Base-by-base conservation (phyloP, 2,113 vertebrate species). In the Polyodon spathula region DNA sequence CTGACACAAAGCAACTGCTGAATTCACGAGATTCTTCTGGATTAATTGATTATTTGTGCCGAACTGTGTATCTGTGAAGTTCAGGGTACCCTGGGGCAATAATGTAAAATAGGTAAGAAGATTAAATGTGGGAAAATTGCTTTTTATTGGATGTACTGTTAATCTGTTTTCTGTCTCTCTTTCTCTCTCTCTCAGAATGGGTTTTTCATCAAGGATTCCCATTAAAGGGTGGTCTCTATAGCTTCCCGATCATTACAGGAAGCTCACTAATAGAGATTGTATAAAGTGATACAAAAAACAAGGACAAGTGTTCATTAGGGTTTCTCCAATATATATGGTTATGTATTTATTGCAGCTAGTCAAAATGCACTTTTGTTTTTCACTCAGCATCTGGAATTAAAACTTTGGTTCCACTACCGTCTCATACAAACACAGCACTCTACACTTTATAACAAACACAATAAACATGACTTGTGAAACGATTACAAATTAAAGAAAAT, bases 41-140 rank as follows among this genome's bases (percentile, higher is more conserved):
- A 71, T 84, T 89, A 92, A 88, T 89, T 84, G 78, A 87, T 90
- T 89, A 87, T 86, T 87, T 91, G 76, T 73, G 77, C 76, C 73
- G 76, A 75, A 62, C 69, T 65, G 70, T 78, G 68, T 87, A 81
- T 89, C 79, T 83, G 71, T 76, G 75, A 90, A 84, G 71, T 84
- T 79, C 84, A 80, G 74, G 54, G 68, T 73, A 73, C 83, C 69
- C 70, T 3, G 75, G 83, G 85, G 86, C 92, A 94, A 91, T 89
- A 89, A 89, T 81, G 76, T 79, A 86, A 90, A 91, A 89, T 81
- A 88, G 78, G 89, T 89, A 89, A 90, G 69, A 82, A 87, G 78
- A 92, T 84, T 87, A 87, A 91, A 88, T 74, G 72, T 50, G 68
- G 75, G 77, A 88, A 90, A 89, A 86, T 80, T 84, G 78, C 67